Conservation (phyloP, 1,140 invertebrate species). For the Aporrectodea caliginosa region DNA sequence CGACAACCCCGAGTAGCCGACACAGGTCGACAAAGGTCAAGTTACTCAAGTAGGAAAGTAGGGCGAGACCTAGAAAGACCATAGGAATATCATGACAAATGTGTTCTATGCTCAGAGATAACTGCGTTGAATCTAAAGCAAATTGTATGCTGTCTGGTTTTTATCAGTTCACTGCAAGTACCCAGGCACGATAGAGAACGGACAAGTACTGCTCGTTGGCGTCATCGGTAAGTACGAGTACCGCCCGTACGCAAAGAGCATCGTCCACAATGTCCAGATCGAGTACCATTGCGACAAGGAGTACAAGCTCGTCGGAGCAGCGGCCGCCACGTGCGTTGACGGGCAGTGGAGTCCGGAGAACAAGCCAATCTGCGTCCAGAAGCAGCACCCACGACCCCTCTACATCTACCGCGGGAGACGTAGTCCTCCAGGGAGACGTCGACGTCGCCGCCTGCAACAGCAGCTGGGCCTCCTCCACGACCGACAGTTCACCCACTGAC, state of each 20-base stretch:
- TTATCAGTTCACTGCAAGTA: constrained; percentile 77
- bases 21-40: no score
- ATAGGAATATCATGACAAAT: no score
- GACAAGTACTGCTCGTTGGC: constrained; percentile 87
- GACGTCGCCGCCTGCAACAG: no score
- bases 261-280: constrained; percentile 78
- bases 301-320: constrained; percentile 63
- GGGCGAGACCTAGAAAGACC: no score
- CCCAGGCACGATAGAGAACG: constrained; percentile 83
- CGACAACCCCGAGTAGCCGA: no score
- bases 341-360: constrained; percentile 76
- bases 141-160: background rate
- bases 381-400: constrained; percentile 28
- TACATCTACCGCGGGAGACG: background rate
- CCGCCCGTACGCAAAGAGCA: constrained; percentile 74
- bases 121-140: no score
- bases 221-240: constrained; percentile 98
- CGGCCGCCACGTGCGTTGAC: constrained; percentile 85
- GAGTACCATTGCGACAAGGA: constrained; percentile 91
- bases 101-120: no score
- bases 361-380: constrained; percentile 26
- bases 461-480: no score
- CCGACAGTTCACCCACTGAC: no score
- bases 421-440: background rate
- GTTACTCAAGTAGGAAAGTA: no score